Percentiles rank a stretch among this genome's conserved stretches.
Evolutionary conservation across 2,888 invertebrate genomes (phyloP).

Genomic region (Lobophora halterata): DNA sequence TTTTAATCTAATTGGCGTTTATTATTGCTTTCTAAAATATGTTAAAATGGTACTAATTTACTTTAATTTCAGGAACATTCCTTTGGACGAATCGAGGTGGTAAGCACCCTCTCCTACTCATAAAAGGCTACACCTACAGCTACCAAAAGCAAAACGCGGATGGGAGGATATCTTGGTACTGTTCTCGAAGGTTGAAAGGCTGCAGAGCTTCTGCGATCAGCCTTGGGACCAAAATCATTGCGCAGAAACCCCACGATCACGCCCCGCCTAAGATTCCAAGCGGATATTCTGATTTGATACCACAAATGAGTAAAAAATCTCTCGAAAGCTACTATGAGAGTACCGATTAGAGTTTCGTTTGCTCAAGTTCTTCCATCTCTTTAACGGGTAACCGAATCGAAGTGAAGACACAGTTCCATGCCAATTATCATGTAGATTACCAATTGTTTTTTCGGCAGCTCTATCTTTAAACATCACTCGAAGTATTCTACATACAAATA

Average conservation of each 20-base stretch:
- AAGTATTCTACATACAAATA: no score
- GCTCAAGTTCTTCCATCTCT: not conserved
- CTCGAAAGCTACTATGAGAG: conserved; percentile 10
- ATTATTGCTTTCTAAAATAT: no score
- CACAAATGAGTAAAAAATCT: conserved; percentile 7
- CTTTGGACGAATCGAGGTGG: conserved; percentile 70
- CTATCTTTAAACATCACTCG: no score
- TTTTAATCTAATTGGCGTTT: no score
- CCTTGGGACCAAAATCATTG: conserved; percentile 48
- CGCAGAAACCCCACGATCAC: conserved; percentile 62
- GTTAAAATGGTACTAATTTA: no score
- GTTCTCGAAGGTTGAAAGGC: conserved; percentile 66
- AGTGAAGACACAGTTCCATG: no score
- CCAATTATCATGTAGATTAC: no score
- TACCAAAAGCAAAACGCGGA: conserved; percentile 70
- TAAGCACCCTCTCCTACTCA: conserved; percentile 65
- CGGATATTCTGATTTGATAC: conserved; percentile 13
- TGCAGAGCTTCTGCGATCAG: conserved; percentile 68
- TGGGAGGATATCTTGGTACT: conserved; percentile 71
- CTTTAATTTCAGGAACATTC: conserved; percentile 51
- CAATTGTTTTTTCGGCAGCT: no score
- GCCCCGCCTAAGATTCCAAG: conserved; percentile 52
- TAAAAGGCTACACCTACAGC: conserved; percentile 66
- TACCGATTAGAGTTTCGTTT: not conserved
- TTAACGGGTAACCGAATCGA: no score